These are phyloP conservation scores for Eumacrocentrus americanus DNA, from an alignment of 2,888 invertebrate species.

Conservation along the genomic window DNA sequence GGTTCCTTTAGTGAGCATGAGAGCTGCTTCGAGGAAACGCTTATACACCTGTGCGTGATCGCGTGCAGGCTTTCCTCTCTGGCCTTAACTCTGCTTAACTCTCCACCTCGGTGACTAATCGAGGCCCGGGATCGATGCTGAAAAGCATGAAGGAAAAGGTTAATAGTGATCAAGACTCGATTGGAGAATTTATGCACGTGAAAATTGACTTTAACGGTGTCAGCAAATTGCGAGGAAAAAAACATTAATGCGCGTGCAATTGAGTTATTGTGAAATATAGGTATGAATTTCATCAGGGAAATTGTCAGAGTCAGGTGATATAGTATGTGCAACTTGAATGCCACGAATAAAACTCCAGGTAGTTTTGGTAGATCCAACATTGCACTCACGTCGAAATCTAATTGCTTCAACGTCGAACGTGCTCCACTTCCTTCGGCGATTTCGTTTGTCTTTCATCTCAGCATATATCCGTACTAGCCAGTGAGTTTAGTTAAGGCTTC, in stretches of 20 bases:
- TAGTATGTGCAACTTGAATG: no score
- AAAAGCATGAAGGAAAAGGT: not conserved
- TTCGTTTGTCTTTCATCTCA: not conserved
- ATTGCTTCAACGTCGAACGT: not conserved
- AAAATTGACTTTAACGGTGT: no score
- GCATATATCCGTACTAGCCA: not conserved
- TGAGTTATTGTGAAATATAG: no score
- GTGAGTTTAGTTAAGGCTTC: not conserved
- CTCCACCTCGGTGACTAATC: not conserved
- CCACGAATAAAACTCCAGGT: no score
- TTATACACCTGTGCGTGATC: not conserved
- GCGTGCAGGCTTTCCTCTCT: not conserved
- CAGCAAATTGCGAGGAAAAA: no score
- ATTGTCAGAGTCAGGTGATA: no score
- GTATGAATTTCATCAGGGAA: no score
- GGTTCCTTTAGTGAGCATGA: not conserved
- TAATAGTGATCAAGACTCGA: not conserved
- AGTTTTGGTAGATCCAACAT: no score
- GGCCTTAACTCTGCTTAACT: not conserved
- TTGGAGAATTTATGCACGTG: no score
- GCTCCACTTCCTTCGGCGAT: not conserved
- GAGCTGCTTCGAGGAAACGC: not conserved
- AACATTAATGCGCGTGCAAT: no score
- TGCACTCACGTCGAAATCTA: not conserved
- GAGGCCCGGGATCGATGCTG: not conserved